Percentiles rank a stretch among this genome's conserved stretches.
Conservation (phyloP, 2,888 invertebrate species). For the Drosophila mimetica region DNA sequence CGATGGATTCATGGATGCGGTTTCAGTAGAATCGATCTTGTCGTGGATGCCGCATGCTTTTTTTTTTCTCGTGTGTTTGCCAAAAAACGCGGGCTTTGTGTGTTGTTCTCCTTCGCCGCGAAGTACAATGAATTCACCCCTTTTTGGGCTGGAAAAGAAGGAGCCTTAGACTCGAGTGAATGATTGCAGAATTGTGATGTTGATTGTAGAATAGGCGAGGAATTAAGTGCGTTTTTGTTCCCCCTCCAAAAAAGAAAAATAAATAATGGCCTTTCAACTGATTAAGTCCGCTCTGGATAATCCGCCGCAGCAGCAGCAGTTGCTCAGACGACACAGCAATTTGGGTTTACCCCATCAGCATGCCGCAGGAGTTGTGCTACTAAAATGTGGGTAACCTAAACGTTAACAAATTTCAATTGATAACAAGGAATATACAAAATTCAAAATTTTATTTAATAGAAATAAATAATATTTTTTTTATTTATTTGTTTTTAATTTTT, state of each 20-base stretch:
- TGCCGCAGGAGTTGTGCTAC: constrained; percentile 81
- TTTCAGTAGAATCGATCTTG: constrained; percentile 84
- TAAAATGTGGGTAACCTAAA: constrained; percentile 79
- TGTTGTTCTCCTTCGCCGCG: neutral
- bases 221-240: neutral
- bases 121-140: neutral
- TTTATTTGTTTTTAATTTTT: too few species aligned
- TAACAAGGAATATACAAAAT: too few species aligned
- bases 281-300: constrained; percentile 82
- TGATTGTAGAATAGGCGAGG: neutral
- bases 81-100: constrained; percentile 18
- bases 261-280: constrained; percentile 78
- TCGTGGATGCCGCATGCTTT: constrained; percentile 79
- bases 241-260: too few species aligned
- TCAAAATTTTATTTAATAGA: too few species aligned
- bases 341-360: constrained; percentile 60
- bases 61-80: constrained; percentile 30
- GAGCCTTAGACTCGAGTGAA: neutral
- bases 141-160: neutral
- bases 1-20: constrained; percentile 41
- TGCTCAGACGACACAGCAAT: constrained; percentile 54
- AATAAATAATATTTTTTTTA: too few species aligned
- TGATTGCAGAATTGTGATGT: neutral
- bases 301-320: constrained; percentile 56
- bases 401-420: too few species aligned